phyloP scores from a whole-genome alignment of 2,113 vertebrate species.

The Vicugna pacos region DNA sequence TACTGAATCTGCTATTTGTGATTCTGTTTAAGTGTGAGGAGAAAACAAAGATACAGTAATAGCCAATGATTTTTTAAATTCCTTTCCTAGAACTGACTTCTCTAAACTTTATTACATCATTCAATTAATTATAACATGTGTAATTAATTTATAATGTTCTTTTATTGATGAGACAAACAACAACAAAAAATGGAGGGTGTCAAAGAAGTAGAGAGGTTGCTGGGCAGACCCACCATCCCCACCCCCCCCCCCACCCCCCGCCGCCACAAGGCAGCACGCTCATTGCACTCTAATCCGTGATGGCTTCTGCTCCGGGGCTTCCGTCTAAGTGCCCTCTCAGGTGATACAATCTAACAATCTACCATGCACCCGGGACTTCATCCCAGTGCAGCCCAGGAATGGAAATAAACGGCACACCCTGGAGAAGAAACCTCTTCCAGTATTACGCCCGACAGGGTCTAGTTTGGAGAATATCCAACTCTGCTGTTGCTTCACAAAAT shows the following conservation, averaged over 20 bases:
- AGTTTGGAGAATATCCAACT: background rate
- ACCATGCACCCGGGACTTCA: background rate
- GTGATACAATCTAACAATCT: background rate
- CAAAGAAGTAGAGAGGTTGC: background rate
- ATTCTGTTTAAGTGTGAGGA: background rate
- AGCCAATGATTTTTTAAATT: background rate
- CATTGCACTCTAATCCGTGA: background rate
- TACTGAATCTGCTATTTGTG: background rate
- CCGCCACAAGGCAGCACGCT: background rate
- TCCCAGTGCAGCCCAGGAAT: background rate
- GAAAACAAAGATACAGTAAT: background rate
- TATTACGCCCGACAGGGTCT: background rate
- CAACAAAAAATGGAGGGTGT: background rate
- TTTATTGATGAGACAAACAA: background rate
- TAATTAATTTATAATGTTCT: background rate
- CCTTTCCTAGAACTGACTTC: background rate
- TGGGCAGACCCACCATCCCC: background rate
- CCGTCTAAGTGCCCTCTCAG: background rate
- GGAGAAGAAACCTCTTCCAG: slow-evolving; percentile 10
- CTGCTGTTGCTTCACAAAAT: background rate
- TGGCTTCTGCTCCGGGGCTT: background rate
- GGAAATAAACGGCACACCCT: background rate
- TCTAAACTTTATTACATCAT: background rate
- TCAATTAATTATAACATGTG: background rate
- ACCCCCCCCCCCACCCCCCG: too few species aligned